These are phyloP conservation scores for Cheilosia vernalis DNA, from an alignment of 2,888 invertebrate genomes.

Conservation along the genomic window DNA sequence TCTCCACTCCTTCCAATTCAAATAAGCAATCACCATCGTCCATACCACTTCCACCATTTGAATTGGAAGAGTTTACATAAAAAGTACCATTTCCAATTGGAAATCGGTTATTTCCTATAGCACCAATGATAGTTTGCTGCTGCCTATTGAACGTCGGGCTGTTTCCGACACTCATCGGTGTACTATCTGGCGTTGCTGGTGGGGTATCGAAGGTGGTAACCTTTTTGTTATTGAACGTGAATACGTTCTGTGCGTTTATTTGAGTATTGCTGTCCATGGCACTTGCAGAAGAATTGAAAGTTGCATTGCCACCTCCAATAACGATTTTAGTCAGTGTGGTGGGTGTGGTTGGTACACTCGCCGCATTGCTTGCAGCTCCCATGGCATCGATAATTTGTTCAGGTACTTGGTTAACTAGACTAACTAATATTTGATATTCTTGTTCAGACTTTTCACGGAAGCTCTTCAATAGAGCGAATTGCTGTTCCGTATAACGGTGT, in stretches of 20 bases:
- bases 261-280: slow-evolving; percentile 73
- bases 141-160: slow-evolving; percentile 83
- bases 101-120: slow-evolving; percentile 27
- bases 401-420: slow-evolving; percentile 82
- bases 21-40: slow-evolving; percentile 90
- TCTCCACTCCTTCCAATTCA: slow-evolving; percentile 87
- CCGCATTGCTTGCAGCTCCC: slow-evolving; percentile 69
- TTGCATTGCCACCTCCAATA: slow-evolving; percentile 23
- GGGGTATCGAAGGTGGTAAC: slow-evolving; percentile 83
- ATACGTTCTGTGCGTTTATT: slow-evolving; percentile 58
- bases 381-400: slow-evolving; percentile 79
- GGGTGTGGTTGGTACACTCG: slow-evolving; percentile 79
- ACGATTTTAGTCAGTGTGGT: slow-evolving; percentile 76
- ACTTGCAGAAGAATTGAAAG: slow-evolving; percentile 70
- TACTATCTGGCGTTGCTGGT: slow-evolving; percentile 83
- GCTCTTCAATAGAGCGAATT: slow-evolving; percentile 89
- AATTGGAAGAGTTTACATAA: slow-evolving; percentile 43
- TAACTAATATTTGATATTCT: slow-evolving; percentile 88
- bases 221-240: slow-evolving; percentile 77
- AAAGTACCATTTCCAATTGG: slow-evolving; percentile 53
- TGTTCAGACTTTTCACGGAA: slow-evolving; percentile 89
- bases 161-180: slow-evolving; percentile 83
- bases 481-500: slow-evolving; percentile 89
- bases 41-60: slow-evolving; percentile 83
- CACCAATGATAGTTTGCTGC: slow-evolving; percentile 69